These are phyloP conservation scores for Labeo rohita DNA, from an alignment of 2,113 vertebrate species.

Conservation along the genomic window DNA sequence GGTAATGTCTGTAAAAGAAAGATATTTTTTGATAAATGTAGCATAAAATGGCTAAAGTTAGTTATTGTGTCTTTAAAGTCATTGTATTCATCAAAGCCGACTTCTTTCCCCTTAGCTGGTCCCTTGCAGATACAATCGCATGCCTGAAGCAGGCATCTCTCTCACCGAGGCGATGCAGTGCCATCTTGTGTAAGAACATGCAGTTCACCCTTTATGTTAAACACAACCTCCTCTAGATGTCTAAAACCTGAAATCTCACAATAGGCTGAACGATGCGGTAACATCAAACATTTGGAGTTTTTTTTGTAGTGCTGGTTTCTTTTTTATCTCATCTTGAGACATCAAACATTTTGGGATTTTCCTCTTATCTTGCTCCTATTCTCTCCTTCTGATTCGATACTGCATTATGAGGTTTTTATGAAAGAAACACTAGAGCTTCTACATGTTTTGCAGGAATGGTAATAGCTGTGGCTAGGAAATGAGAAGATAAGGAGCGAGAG, in stretches of 20 bases:
- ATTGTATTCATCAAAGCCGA: slow-evolving; percentile 60
- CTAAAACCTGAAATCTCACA: slow-evolving; percentile 49
- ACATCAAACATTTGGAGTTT: slow-evolving; percentile 34
- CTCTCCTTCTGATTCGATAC: slow-evolving; percentile 37
- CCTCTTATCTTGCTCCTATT: slow-evolving; percentile 19
- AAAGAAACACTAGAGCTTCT: slow-evolving; percentile 36
- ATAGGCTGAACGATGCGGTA: slow-evolving; percentile 40
- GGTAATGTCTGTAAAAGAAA: slow-evolving; percentile 18
- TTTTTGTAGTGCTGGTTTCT: not conserved
- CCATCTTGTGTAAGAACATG: slow-evolving; percentile 76
- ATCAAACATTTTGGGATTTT: slow-evolving; percentile 40
- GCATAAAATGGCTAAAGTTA: not conserved
- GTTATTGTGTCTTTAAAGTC: slow-evolving; percentile 35
- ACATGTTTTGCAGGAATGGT: not conserved
- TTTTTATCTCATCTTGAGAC: slow-evolving; percentile 28
- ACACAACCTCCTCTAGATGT: slow-evolving; percentile 40
- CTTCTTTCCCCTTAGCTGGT: slow-evolving; percentile 61
- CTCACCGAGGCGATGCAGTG: slow-evolving; percentile 73
- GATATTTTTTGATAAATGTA: slow-evolving; percentile 18
- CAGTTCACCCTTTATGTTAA: slow-evolving; percentile 50
- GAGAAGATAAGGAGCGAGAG: slow-evolving; percentile 65
- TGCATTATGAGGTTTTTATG: slow-evolving; percentile 44
- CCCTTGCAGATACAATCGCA: slow-evolving; percentile 55
- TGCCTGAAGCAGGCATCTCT: slow-evolving; percentile 52
- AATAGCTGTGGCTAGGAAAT: slow-evolving; percentile 57